Conservation (phyloP, 2,113 vertebrate species). For the Camelus bactrianus region DNA sequence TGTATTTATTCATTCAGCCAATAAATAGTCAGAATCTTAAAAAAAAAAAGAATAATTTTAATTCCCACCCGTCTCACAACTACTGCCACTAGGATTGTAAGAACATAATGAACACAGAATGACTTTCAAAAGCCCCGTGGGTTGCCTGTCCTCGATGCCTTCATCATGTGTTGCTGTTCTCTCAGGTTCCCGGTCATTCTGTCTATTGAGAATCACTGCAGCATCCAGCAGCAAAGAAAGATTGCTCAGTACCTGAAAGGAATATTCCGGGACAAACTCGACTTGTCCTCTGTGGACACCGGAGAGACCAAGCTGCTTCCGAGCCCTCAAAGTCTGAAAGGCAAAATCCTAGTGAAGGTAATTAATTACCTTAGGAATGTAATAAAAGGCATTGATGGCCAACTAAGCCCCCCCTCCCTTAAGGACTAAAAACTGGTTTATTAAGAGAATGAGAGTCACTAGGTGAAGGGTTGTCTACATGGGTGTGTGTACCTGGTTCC, state of each 20-base stretch:
- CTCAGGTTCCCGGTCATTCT: constrained; percentile 95
- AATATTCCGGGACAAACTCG: constrained; percentile 95
- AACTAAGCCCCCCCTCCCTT: neutral
- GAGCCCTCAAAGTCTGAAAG: constrained; percentile 94
- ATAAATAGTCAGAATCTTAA: too few species aligned
- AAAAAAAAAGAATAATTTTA: neutral
- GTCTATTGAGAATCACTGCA: constrained; percentile 99
- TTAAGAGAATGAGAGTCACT: neutral
- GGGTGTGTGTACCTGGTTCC: neutral
- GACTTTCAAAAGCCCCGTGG: neutral
- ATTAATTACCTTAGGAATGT: neutral
- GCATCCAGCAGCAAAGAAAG: constrained; percentile 97
- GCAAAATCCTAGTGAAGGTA: constrained; percentile 98
- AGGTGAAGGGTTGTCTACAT: neutral
- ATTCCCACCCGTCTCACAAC: neutral
- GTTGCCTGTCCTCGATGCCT: neutral
- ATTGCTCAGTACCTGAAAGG: constrained; percentile 96
- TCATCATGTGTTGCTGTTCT: neutral
- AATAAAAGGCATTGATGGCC: neutral
- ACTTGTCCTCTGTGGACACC: constrained; percentile 89
- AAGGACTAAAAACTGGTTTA: neutral
- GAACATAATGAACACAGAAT: neutral
- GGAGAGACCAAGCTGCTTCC: constrained; percentile 93
- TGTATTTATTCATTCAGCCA: too few species aligned
- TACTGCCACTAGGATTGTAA: neutral